These are phyloP conservation scores for Leptinotarsa juncta DNA, from an alignment of 2,888 invertebrate genomes.

Conservation along the genomic window DNA sequence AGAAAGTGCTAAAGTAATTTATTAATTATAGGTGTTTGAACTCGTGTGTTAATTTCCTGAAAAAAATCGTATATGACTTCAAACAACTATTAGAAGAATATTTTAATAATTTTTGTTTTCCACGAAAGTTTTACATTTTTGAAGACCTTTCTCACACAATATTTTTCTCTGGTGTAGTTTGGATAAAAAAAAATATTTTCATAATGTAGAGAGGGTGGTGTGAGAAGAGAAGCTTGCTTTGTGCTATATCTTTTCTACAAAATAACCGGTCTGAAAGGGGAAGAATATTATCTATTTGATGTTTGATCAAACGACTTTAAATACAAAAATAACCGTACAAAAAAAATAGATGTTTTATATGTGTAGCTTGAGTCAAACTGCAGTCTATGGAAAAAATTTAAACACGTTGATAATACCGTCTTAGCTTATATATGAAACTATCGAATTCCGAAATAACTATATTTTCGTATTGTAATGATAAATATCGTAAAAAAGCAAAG, in stretches of 20 bases:
- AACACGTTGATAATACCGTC: conserved; percentile 51
- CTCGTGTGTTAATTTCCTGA: not conserved
- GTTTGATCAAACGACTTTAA: conserved; percentile 39
- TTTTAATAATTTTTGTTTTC: conserved; percentile 67
- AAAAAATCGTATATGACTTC: not conserved
- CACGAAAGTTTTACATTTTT: not conserved
- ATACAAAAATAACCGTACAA: conserved; percentile 46
- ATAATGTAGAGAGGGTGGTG: conserved; percentile 26
- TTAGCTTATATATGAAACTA: conserved; percentile 55
- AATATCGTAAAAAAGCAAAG: conserved; percentile 52
- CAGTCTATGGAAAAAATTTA: conserved; percentile 43
- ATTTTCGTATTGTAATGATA: conserved; percentile 62
- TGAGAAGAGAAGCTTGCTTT: conserved; percentile 6
- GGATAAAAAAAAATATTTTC: conserved; percentile 14
- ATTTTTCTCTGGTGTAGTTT: conserved; percentile 13
- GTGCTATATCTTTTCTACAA: conserved; percentile 12
- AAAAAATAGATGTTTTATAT: conserved; percentile 58
- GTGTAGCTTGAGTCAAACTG: conserved; percentile 62
- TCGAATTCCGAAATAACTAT: conserved; percentile 63
- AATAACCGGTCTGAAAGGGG: conserved; percentile 29
- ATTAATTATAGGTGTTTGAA: not conserved
- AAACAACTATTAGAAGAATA: not conserved
- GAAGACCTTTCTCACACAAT: conserved; percentile 1
- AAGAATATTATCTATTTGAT: conserved; percentile 39
- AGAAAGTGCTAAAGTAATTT: conserved; percentile 4